Base-by-base conservation (phyloP, 2,797 vertebrate species). In the Microctenopoma lineatum region DNA sequence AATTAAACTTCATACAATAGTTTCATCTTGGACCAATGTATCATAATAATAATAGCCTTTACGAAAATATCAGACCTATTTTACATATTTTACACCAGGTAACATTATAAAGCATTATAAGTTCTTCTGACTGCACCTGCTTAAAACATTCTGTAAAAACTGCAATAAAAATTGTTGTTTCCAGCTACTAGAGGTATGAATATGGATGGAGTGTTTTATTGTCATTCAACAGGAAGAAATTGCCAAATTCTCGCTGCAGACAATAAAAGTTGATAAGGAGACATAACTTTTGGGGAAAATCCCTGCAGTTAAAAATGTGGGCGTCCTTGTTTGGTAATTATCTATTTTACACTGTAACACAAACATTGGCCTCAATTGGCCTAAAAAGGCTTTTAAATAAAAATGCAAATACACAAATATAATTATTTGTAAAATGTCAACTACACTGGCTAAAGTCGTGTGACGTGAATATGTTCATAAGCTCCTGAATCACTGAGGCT, bases 161-260 rank as follows among this genome's bases (percentile, higher is more conserved):
- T 59, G 32, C 42, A 32, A 58, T 51, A 47, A 71, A 65, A 69
- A 48, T 18, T 4, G 3, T 57, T 73, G 32, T 57, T 69, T 38
- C 10, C 8, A 61, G 58, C 45, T 26, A 29, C 45, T 29, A 9
- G 2, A 13, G 32, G 10, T 29, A 55, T 66, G 53, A 56, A 41
- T 66, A 50, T 60, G 39, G 56, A 59, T 47, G 46, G 25, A 48
- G 38, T 48, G 7, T 55, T 73, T 77, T 57, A 79, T 38, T 62
- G 67, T 59, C 32, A 48, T 45, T 71, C 69, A 29, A 51, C 53
- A 2, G 65, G 59, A 74, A n/a, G 15, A 74, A 76, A 32, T 32
- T 48, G 38, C 42, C 18, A 67, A 66, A 44, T 73, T 42, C 7
- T 66, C 38, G 13, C 59, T 51, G 53, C 32, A 71, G 48, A 63